Conservation (phyloP, 2,888 invertebrate species). For the Punctoribates punctum region DNA sequence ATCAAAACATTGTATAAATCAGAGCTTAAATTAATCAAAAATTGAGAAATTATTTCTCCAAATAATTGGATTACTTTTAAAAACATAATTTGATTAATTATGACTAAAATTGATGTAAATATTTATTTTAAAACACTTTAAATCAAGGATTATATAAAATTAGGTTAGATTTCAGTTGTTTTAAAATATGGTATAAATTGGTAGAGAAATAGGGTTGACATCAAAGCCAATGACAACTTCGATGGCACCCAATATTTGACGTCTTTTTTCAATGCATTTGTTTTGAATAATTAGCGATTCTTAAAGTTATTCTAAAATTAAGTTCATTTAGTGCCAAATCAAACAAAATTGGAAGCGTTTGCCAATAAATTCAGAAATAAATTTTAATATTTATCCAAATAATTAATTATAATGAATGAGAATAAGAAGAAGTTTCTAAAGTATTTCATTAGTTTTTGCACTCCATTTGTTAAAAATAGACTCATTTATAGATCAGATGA, state of each 20-base stretch:
- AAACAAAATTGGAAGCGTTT: slow-evolving; percentile 1
- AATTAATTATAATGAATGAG: slow-evolving; percentile 27
- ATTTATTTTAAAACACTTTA: too few species aligned
- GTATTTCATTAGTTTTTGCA: neutral
- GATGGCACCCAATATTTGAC: too few species aligned
- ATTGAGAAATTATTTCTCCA: neutral
- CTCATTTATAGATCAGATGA: neutral
- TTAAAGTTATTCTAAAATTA: neutral
- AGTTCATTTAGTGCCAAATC: slow-evolving; percentile 18
- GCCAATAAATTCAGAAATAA: slow-evolving; percentile 20
- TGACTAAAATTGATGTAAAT: neutral
- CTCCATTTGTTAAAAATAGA: slow-evolving; percentile 5
- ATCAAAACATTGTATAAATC: neutral
- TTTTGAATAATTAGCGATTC: slow-evolving; percentile 2
- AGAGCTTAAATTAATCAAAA: slow-evolving; percentile 15
- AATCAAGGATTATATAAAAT: too few species aligned
- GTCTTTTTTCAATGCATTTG: too few species aligned
- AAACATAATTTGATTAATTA: neutral
- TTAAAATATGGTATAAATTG: neutral
- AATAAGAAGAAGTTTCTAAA: neutral
- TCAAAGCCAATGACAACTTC: neutral
- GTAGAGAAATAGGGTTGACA: too few species aligned
- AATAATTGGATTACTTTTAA: neutral
- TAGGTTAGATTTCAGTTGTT: too few species aligned
- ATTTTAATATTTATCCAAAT: slow-evolving; percentile 30